These are phyloP conservation scores for Drosophila nasuta DNA, from an alignment of 1,140 invertebrate species.

Conservation along the genomic window DNA sequence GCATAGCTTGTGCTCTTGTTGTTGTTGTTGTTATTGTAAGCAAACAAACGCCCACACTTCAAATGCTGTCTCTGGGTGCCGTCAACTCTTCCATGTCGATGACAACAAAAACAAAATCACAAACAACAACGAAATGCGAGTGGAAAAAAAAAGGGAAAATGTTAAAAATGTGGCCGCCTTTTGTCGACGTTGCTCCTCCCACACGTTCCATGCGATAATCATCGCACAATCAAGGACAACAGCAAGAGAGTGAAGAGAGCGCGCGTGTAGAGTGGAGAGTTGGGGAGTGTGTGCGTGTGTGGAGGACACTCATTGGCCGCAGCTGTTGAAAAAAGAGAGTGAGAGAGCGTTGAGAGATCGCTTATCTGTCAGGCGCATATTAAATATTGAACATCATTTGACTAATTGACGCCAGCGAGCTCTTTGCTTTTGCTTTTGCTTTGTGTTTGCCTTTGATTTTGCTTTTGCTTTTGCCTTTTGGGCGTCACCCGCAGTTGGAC, in stretches of 20 bases:
- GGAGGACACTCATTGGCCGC: slow-evolving; percentile 66
- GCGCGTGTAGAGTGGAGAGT: background rate
- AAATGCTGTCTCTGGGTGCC: slow-evolving; percentile 42
- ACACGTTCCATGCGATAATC: slow-evolving; percentile 36
- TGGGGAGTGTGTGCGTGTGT: slow-evolving; percentile 8
- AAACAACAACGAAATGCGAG: slow-evolving; percentile 7
- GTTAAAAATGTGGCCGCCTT: slow-evolving; percentile 75
- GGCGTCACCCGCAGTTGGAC: slow-evolving; percentile 42
- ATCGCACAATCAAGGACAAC: slow-evolving; percentile 69
- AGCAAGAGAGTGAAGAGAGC: background rate
- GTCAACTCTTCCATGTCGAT: slow-evolving; percentile 81
- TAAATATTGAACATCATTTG: slow-evolving; percentile 85
- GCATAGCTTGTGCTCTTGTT: slow-evolving; percentile 53
- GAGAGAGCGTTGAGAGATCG: slow-evolving; percentile 44
- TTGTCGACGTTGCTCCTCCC: slow-evolving; percentile 71
- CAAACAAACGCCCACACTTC: slow-evolving; percentile 79
- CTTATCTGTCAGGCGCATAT: slow-evolving; percentile 75
- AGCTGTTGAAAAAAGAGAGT: slow-evolving; percentile 42
- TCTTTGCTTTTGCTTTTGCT: no score
- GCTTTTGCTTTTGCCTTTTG: slow-evolving; percentile 3
- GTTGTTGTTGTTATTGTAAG: slow-evolving; percentile 45
- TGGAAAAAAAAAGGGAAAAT: slow-evolving; percentile 36
- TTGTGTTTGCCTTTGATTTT: no score
- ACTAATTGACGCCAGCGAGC: slow-evolving; percentile 75
- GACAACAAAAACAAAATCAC: slow-evolving; percentile 53